These are phyloP conservation scores for Astreopora myriophthalma DNA, from an alignment of 64 coral and sea anemone genomes.

Conservation along the genomic window DNA sequence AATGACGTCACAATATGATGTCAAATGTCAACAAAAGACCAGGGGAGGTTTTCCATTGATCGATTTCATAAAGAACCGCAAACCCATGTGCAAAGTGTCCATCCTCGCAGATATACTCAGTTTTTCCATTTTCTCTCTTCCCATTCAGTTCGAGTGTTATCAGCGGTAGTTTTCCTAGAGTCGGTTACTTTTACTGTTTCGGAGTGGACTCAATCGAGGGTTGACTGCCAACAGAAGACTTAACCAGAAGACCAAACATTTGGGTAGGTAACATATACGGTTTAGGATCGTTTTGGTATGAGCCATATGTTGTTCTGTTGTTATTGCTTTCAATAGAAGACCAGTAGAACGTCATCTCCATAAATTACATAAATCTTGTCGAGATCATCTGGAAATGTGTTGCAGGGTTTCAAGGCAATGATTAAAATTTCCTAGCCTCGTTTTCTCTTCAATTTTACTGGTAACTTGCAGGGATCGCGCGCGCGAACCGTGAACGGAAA, in stretches of 20 bases:
- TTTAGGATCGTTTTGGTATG: conserved; percentile 52
- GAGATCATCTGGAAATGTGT: conserved; percentile 4
- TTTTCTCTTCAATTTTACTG: neutral
- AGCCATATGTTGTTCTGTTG: conserved; percentile 48
- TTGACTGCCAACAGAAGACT: neutral
- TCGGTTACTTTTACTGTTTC: neutral
- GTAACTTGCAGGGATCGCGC: neutral
- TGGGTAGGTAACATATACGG: conserved; percentile 12
- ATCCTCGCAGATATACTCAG: neutral
- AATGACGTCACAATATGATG: conserved; percentile 99
- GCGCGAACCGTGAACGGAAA: conserved; percentile 6
- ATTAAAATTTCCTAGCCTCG: neutral
- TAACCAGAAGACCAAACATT: conserved; percentile 27
- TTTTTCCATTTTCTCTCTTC: neutral
- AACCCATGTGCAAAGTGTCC: conserved; percentile 41
- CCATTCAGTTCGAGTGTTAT: conserved; percentile 5
- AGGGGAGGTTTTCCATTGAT: conserved; percentile 96
- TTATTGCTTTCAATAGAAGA: conserved; percentile 45
- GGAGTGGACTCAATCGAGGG: neutral
- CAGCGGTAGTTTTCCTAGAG: neutral
- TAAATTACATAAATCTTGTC: conserved; percentile 25
- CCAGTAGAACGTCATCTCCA: conserved; percentile 49
- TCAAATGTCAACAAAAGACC: conserved; percentile 98
- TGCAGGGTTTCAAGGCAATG: neutral
- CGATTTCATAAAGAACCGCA: conserved; percentile 97